These are phyloP conservation scores for Montipora sp. DNA, from an alignment of 64 coral and sea anemone species.

Conservation along the genomic window DNA sequence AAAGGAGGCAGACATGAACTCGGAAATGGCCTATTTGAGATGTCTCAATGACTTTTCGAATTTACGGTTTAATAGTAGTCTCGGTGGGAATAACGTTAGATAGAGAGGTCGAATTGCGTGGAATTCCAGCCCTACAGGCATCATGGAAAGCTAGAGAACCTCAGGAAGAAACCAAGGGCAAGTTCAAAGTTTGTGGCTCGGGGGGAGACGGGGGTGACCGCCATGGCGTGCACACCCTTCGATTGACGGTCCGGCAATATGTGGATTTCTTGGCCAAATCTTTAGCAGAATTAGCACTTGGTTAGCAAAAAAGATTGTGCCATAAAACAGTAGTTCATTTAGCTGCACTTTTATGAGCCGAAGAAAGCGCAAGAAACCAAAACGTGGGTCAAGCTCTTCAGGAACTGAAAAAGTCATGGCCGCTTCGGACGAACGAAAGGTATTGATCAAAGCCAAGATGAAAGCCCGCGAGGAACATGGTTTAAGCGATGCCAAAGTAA, in stretches of 20 bases:
- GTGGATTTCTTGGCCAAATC: constrained; percentile 8
- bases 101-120: too few relatives aligned
- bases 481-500: background rate
- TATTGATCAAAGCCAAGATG: background rate
- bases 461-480: constrained; percentile 11
- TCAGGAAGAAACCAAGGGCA: too few relatives aligned
- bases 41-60: too few relatives aligned
- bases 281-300: constrained; percentile 12
- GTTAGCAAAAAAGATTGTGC: constrained; percentile 1
- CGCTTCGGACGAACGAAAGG: background rate
- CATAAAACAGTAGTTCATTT: background rate
- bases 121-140: too few relatives aligned
- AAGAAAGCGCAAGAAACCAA: constrained; percentile 16
- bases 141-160: too few relatives aligned
- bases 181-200: too few relatives aligned
- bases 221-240: constrained; percentile 1
- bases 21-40: too few relatives aligned
- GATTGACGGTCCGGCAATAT: constrained; percentile 39
- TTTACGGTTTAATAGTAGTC: too few relatives aligned
- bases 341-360: background rate
- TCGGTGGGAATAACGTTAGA: too few relatives aligned
- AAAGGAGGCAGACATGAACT: too few relatives aligned
- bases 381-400: too few relatives aligned
- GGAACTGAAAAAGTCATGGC: background rate
- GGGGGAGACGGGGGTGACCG: constrained; percentile 13